Evolutionary conservation across 2,797 vertebrate species (phyloP), one percentile per base, ranked within the genome.

Genomic region (Avahi laniger): DNA sequence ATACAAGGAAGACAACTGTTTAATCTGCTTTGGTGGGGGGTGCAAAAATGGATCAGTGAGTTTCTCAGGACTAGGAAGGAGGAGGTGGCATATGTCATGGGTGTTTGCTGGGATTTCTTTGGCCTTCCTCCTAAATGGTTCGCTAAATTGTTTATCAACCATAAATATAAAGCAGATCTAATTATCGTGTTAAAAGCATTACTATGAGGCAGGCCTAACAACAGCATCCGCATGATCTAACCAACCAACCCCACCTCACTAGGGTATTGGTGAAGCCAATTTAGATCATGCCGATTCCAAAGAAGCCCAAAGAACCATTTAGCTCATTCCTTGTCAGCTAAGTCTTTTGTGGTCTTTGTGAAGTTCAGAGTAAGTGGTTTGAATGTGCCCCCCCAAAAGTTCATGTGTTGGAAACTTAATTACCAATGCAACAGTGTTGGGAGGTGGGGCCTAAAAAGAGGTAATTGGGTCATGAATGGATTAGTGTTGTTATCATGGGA

Each of bases 21-120:
- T 0, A 0, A n/a, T 28, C 81, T 57, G 17, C 79, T 82, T 81
- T 61, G 11, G 20, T 63, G 52, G 6, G 1, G 63, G 79, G 5
- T 43, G 22, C 20, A 54, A 54, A 67, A 13, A 33, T n/a, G 14
- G 28, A 48, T 30, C 59, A 13, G 14, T 41, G 61, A 87, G 17
- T 24, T 84, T 93, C 87, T 90, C 52, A 78, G 70, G 95, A 93
- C 30, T 22, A 57, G 30, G 38, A 73, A 82, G 76, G 61, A 89
- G 67, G 92, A 73, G 54, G 14, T 10, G 5, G 38, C n/a, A 0
- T 38, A 13, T 18, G 5, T 52, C 78, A 1, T 3, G 43, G 15
- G 17, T 63, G 9, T 43, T 78, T 38, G 0, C 61, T 43, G 7
- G 76, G 43, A 70, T 59, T 79, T 54, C 83, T 93, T 94, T 59